A percentile compares a stretch with the other conserved stretches of the same genome.
phyloP scores from a whole-genome alignment of 2,797 vertebrate species.

The Parotocinclus haroldoi region DNA sequence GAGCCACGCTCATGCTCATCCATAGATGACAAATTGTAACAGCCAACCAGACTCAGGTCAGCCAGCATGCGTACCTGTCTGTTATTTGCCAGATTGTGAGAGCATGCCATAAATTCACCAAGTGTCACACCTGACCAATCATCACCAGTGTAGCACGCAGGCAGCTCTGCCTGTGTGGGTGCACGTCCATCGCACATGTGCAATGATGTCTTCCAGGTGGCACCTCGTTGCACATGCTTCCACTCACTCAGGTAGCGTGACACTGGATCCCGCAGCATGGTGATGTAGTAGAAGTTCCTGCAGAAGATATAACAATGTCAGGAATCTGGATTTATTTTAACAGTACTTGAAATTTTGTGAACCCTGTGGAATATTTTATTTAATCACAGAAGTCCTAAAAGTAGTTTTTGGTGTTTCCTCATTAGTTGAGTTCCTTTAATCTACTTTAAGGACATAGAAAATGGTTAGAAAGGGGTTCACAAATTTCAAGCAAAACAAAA shows the following conservation, averaged over 20 bases:
- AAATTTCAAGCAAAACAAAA: too few relatives aligned
- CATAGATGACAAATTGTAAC: constrained; percentile 89
- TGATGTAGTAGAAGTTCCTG: constrained; percentile 89
- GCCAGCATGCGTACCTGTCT: constrained; percentile 94
- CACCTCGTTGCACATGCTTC: constrained; percentile 85
- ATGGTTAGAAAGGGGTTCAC: too few relatives aligned
- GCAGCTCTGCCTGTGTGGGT: constrained; percentile 80
- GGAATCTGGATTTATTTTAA: too few relatives aligned
- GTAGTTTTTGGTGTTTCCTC: too few relatives aligned
- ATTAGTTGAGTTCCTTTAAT: too few relatives aligned
- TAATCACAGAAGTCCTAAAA: too few relatives aligned
- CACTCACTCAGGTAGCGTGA: constrained; percentile 85
- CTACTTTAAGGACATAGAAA: too few relatives aligned
- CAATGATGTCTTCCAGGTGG: constrained; percentile 85
- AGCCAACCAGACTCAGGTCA: constrained; percentile 93
- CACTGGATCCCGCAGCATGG: constrained; percentile 83
- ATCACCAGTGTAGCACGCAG: constrained; percentile 79
- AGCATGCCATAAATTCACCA: constrained; percentile 92
- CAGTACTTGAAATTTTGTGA: too few relatives aligned
- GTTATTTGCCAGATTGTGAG: constrained; percentile 95
- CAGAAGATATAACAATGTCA: constrained; percentile 54
- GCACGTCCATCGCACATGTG: constrained; percentile 84
- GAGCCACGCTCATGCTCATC: constrained; percentile 86
- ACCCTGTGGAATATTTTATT: too few relatives aligned
- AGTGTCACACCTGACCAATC: constrained; percentile 84